Percentiles rank a stretch among this genome's conserved stretches.
Conservation (phyloP, 2,797 vertebrate species). For the Anguilla marmorata region DNA sequence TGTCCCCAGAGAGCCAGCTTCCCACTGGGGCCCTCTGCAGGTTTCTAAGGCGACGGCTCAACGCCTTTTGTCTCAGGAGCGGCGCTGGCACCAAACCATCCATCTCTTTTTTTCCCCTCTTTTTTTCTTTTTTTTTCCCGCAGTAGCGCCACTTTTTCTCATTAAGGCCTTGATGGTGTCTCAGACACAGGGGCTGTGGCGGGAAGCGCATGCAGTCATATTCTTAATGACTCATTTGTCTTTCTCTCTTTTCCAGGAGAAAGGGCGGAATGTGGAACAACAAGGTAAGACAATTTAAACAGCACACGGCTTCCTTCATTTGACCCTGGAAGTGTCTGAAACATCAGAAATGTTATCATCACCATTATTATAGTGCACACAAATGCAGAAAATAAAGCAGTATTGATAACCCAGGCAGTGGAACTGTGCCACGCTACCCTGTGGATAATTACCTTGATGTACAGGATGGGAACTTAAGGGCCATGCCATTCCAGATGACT, state of each 20-base stretch:
- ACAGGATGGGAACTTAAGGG: neutral
- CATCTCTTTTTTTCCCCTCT: conserved; percentile 58
- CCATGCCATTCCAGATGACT: neutral
- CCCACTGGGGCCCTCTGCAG: conserved; percentile 57
- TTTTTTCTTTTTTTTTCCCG: conserved; percentile 34
- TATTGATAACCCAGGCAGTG: neutral
- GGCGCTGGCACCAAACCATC: conserved; percentile 60
- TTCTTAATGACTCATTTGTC: conserved; percentile 41
- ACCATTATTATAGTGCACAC: neutral
- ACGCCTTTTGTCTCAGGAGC: conserved; percentile 59
- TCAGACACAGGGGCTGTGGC: conserved; percentile 38
- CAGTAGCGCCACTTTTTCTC: conserved; percentile 47
- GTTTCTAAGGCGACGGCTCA: conserved; percentile 59
- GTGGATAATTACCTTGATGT: conserved; percentile 5
- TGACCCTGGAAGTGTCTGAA: conserved; percentile 29
- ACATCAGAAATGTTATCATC: neutral
- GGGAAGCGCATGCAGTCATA: conserved; percentile 34
- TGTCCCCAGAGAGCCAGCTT: conserved; percentile 50
- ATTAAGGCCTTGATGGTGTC: conserved; percentile 47
- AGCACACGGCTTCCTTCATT: conserved; percentile 27
- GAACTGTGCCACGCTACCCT: neutral
- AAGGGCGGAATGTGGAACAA: conserved; percentile 93
- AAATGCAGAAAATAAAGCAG: neutral
- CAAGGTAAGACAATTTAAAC: conserved; percentile 79
- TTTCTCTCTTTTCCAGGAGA: conserved; percentile 77